Evolutionary conservation across 1,140 invertebrate species (phyloP).

Genomic region (Ruditapes philippinarum): DNA sequence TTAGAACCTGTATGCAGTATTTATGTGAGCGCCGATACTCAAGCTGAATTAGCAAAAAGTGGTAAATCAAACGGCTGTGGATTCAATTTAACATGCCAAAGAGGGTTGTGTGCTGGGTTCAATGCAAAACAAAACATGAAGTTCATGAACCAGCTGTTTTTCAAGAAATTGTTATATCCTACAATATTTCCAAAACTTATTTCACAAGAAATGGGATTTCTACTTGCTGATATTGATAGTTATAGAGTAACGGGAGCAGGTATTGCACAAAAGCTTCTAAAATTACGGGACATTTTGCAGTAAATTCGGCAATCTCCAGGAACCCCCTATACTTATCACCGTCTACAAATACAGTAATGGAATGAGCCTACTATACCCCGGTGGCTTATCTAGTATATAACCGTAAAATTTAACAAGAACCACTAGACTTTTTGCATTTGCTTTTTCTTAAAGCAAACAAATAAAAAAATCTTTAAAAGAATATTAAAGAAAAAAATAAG

Average conservation of each 20-base stretch:
- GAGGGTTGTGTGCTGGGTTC: slow-evolving; percentile 81
- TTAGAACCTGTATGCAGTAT: slow-evolving; percentile 81
- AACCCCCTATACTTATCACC: too few relatives aligned
- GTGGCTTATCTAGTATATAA: too few relatives aligned
- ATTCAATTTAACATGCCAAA: slow-evolving; percentile 77
- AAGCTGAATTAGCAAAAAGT: slow-evolving; percentile 12
- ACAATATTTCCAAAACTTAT: slow-evolving; percentile 72
- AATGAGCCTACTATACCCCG: too few relatives aligned
- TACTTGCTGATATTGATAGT: slow-evolving; percentile 40
- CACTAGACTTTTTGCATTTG: too few relatives aligned
- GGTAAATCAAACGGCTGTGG: slow-evolving; percentile 71
- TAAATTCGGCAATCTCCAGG: too few relatives aligned
- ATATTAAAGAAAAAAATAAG: too few relatives aligned
- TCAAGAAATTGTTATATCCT: slow-evolving; percentile 80
- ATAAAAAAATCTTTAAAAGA: too few relatives aligned
- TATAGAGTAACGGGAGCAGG: slow-evolving; percentile 1
- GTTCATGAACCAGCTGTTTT: slow-evolving; percentile 81
- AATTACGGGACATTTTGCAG: not conserved
- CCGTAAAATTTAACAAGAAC: too few relatives aligned
- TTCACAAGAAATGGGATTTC: slow-evolving; percentile 28
- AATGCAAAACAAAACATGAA: slow-evolving; percentile 85
- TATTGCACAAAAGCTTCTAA: not conserved
- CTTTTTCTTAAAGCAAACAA: too few relatives aligned
- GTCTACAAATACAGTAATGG: too few relatives aligned
- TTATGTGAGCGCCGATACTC: slow-evolving; percentile 63